Evolutionary conservation across 2,113 vertebrate genomes (phyloP).

Genomic region (Microtus oregoni): DNA sequence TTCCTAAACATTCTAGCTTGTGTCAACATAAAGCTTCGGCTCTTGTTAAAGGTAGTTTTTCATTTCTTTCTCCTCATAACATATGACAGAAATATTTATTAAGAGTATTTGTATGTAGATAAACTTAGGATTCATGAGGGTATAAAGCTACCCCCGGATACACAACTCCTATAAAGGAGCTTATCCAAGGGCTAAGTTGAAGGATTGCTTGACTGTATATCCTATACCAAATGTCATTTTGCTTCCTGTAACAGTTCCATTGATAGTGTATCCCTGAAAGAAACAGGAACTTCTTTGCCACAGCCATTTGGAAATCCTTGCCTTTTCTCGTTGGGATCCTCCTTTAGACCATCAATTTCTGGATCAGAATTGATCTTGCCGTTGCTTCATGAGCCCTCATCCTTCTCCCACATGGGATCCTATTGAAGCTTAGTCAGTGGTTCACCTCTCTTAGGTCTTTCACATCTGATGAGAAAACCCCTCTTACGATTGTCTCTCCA

Average conservation of each 20-base stretch:
- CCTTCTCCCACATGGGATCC: background rate
- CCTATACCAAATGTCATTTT: background rate
- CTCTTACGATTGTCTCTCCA: background rate
- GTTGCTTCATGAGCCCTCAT: background rate
- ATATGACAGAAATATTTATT: background rate
- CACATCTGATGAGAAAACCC: background rate
- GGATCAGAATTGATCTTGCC: background rate
- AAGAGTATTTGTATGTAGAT: background rate
- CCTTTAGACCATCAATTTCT: background rate
- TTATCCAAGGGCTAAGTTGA: background rate
- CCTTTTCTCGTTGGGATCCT: background rate
- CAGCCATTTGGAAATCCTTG: background rate
- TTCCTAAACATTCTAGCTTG: background rate
- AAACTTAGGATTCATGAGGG: background rate
- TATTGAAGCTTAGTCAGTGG: background rate
- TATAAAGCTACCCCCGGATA: background rate
- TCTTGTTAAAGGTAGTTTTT: background rate
- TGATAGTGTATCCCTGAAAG: background rate
- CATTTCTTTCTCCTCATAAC: constrained; percentile 34
- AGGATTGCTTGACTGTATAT: background rate
- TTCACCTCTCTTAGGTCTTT: background rate
- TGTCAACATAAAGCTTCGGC: background rate
- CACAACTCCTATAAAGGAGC: background rate
- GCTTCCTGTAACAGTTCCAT: background rate
- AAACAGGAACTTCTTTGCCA: background rate